Evolutionary conservation across 2,797 vertebrate genomes (phyloP).

Genomic region (Heterohyrax brucei): DNA sequence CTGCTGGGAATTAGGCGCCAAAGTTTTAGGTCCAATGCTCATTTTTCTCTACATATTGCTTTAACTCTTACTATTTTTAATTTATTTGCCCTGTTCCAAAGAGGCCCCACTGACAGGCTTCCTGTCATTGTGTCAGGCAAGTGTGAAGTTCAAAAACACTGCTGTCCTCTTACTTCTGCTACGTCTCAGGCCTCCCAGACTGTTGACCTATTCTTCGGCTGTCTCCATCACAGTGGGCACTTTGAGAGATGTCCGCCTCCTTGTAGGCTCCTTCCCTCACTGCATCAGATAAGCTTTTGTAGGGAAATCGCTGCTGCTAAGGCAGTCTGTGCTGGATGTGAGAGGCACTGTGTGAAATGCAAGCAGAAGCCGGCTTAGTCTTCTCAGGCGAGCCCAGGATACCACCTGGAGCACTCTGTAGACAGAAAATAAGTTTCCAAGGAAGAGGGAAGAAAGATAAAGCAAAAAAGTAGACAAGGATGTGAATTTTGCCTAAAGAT

Average conservation of each 20-base stretch:
- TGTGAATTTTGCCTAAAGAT: constrained; percentile 53
- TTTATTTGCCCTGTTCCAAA: neutral
- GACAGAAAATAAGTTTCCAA: neutral
- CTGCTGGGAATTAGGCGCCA: neutral
- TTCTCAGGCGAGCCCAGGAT: neutral
- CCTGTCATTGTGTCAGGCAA: neutral
- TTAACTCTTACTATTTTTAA: neutral
- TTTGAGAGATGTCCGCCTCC: neutral
- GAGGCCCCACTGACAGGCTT: neutral
- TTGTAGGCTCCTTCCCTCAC: neutral
- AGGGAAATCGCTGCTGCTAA: neutral
- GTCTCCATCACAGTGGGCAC: neutral
- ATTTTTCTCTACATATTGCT: neutral
- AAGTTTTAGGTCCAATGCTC: fast-evolving
- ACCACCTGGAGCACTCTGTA: neutral
- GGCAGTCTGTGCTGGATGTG: neutral
- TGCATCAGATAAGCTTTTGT: fast-evolving
- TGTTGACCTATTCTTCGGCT: fast-evolving
- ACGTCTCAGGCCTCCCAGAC: neutral
- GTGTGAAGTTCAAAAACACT: neutral
- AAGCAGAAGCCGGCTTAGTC: neutral
- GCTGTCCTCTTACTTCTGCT: neutral
- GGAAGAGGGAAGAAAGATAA: neutral
- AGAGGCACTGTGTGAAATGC: neutral
- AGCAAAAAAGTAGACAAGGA: constrained; percentile 26